Base-by-base conservation (phyloP, 2,888 invertebrate genomes). In the Drosophila dives region DNA sequence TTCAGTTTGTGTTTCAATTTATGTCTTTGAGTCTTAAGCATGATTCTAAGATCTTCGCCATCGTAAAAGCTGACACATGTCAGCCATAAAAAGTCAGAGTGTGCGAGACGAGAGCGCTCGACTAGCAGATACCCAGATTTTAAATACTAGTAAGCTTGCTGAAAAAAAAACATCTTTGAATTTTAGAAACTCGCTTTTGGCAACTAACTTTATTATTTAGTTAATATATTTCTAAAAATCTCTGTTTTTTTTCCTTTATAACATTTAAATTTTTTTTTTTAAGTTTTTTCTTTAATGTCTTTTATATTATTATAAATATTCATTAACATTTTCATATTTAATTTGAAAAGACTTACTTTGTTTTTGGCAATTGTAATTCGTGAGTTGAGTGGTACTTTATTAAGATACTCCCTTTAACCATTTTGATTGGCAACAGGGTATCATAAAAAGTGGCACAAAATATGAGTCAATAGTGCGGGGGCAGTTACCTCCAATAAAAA, bases 401-500 rank as follows among this genome's bases (percentile, higher is more conserved):
- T 23, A 23, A 0, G 5, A 29, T 4, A 23, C 23, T 0, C 45
- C 0, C 3, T 15, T 45, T 7, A 45, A 45, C 4, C 15, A 20
- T 23, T 23, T 45, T 45, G 7, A 23, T 23, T 23, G 15, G 4
- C 15, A 8, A 23, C 15, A 45, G 45, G 45, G 45, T 45, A 45
- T 67, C 70, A 66, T 42, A 69, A 49, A 58, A 61, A 38, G 36
- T 61, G 51, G 58, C 10, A 51, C 53, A 64, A 64, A 74, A 70
- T 64, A 72, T 70, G 73, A 74, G 74, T 72, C 69, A 80, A 77
- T 68, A 36, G 54, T 80, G 85, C 81, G 85, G 85, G 90, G 90
- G 85, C 86, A 77, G 90, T 73, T 80, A 75, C 90, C 85, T 89
- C 77, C 83, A 77, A 72, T 67, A 59, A 72, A 82, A 83, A 85